These are phyloP conservation scores for Petrocephalus schoutedeni DNA, from an alignment of 2,797 vertebrate species.

Conservation along the genomic window DNA sequence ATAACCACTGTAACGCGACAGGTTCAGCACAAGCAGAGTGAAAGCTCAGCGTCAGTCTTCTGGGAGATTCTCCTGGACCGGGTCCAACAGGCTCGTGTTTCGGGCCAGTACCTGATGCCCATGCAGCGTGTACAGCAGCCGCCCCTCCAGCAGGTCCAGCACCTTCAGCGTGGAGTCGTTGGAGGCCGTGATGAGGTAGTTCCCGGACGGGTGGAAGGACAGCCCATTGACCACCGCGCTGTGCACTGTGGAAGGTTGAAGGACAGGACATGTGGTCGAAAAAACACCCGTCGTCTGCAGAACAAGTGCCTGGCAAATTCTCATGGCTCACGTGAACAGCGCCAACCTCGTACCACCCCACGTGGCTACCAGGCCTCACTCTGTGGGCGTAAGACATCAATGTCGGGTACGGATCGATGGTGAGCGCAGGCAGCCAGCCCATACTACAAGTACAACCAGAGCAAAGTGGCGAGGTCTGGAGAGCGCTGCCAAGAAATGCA, in stretches of 20 bases:
- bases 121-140: conserved; percentile 87
- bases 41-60: not conserved
- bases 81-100: not conserved
- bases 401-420: not conserved
- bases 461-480: not conserved
- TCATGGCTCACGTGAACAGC: not conserved
- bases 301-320: not conserved
- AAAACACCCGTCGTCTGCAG: not conserved
- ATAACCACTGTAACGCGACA: not conserved
- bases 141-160: conserved; percentile 87
- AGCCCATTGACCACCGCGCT: conserved; percentile 78
- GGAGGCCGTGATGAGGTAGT: conserved; percentile 87
- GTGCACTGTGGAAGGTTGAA: conserved; percentile 67
- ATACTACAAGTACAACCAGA: not conserved
- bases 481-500: not conserved
- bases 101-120: conserved; percentile 79
- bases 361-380: not conserved
- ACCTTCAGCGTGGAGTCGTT: conserved; percentile 92
- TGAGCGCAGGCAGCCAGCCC: not conserved
- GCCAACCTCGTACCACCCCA: not conserved
- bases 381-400: not conserved
- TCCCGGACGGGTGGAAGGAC: conserved; percentile 85
- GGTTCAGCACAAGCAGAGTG: not conserved
- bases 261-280: not conserved
- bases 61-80: not conserved